Evolutionary conservation across 2,797 vertebrate species (phyloP).

Genomic region (Gambelia wislizenii): DNA sequence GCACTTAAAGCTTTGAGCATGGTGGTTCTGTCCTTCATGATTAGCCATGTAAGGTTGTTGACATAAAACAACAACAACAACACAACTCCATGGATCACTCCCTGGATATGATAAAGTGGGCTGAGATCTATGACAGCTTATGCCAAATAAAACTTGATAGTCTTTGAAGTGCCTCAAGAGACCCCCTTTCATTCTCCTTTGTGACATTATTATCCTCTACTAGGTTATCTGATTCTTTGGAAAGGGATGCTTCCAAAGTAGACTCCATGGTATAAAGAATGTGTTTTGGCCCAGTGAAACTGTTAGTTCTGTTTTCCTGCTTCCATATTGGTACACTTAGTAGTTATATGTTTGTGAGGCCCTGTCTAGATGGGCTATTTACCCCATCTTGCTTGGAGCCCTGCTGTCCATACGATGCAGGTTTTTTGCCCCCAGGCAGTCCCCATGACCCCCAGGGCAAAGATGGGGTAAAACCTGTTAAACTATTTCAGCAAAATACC

Average conservation of each 20-base stretch:
- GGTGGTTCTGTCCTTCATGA: background rate
- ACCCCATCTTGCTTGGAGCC: too few relatives aligned
- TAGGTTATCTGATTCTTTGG: background rate
- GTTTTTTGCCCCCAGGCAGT: too few relatives aligned
- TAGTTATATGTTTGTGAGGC: background rate
- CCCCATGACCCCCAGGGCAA: too few relatives aligned
- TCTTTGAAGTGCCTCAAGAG: too few relatives aligned
- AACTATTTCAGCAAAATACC: too few relatives aligned
- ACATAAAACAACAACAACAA: too few relatives aligned
- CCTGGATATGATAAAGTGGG: too few relatives aligned
- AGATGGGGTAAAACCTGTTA: too few relatives aligned
- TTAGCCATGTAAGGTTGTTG: background rate
- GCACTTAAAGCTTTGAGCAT: background rate
- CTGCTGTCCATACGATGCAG: too few relatives aligned
- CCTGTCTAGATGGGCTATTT: background rate
- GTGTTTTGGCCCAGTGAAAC: background rate
- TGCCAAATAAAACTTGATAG: too few relatives aligned
- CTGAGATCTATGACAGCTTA: too few relatives aligned
- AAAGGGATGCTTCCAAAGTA: background rate
- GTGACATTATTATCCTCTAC: background rate
- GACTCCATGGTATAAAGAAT: background rate
- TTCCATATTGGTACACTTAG: background rate
- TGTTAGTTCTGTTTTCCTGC: conserved; percentile 41
- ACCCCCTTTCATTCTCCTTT: background rate
- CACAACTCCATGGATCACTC: too few relatives aligned